Evolutionary conservation across 2,113 vertebrate genomes (phyloP), one percentile per base, ranked within the genome.

Genomic region (Salvelinus namaycush): DNA sequence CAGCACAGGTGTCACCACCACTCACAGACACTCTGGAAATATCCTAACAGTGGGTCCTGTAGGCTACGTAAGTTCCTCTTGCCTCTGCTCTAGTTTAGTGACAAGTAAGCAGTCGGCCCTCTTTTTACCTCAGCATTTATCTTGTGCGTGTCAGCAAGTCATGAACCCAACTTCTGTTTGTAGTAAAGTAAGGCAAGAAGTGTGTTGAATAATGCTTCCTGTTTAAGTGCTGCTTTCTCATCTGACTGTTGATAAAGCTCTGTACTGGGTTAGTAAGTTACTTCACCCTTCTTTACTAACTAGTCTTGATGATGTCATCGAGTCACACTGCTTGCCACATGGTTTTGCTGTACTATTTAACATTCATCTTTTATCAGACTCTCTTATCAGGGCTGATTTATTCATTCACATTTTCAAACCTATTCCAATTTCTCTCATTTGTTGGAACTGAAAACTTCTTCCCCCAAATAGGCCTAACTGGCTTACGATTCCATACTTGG

Each of bases 121-220:
- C 7, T 64, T 65, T 18, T 18, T 13, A 29, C 12, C 16, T 20
- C 14, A 73, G 11, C 27, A 48, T 71, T 34, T 75, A 4, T 9
- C 44, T 20, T 39, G 26, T 66, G 27, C 54, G 31, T 72, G 51
- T 72, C 65, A 71, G 60, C 65, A 78, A 77, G 68, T 68, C 27
- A 72, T 75, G 72, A 83, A 75, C 48, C 13, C 5, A 39, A 68
- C 74, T 29, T 29, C 71, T 81, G 75, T 73, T 6, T 0, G 60
- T 70, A 65, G 72, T 84, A 79, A 84, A 84, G 80, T 71, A 34
- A 80, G 49, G 65, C 75, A 73, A 68, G 31, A 75, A 64, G 73
- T 75, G 78, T 66, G 51, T 81, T 82, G 81, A 79, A 88, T 86
- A 83, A 76, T 20, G 34, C 16, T 60, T 49, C 49, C 48, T 59